Percentiles rank a stretch among this genome's conserved stretches.
phyloP scores from a whole-genome alignment of 2,888 invertebrate species.

The Argynnis bischoffii region DNA sequence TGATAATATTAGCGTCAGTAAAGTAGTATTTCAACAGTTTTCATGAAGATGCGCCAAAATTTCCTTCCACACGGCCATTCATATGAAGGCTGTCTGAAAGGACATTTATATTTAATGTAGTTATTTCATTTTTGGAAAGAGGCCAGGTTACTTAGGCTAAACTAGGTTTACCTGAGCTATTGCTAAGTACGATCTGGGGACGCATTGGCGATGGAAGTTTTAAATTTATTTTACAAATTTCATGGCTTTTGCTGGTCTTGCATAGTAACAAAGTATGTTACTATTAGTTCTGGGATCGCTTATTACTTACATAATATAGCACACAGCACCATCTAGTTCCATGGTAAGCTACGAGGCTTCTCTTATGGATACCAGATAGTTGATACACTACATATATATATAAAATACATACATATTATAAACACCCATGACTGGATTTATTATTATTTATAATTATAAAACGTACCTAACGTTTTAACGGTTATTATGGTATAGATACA shows the following conservation, averaged over 20 bases:
- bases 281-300: background rate
- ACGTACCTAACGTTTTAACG: no score
- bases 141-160: conserved; percentile 65
- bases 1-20: conserved; percentile 18
- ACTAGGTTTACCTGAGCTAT: conserved; percentile 58
- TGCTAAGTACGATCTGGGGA: conserved; percentile 31
- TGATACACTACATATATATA: no score
- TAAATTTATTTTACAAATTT: conserved; percentile 13
- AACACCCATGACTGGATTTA: no score
- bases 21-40: conserved; percentile 17
- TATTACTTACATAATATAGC: no score
- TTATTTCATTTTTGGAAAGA: conserved; percentile 61
- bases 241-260: background rate
- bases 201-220: conserved; percentile 23
- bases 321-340: no score
- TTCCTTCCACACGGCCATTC: conserved; percentile 30
- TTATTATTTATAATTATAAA: no score
- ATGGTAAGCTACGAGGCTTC: no score
- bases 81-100: conserved; percentile 35
- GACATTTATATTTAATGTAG: conserved; percentile 64
- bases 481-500: no score
- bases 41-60: conserved; percentile 27
- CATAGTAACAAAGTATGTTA: background rate
- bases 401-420: no score
- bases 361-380: no score